Conservation (phyloP, 1,140 invertebrate species). For the Helicoverpa armigera region DNA sequence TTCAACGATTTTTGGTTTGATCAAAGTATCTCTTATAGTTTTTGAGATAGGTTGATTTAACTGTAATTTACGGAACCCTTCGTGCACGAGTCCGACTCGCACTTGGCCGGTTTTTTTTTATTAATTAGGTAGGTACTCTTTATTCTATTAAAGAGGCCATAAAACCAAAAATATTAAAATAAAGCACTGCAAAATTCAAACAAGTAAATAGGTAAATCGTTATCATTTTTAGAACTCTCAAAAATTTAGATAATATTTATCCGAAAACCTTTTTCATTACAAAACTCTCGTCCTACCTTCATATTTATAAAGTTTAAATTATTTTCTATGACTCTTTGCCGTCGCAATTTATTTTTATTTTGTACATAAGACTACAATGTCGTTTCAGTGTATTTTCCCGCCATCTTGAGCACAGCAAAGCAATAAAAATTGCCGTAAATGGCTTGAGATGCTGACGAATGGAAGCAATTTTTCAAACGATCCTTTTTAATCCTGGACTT, state of each 20-base stretch:
- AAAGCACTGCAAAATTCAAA: too few species aligned
- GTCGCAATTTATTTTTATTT: slow-evolving; percentile 2
- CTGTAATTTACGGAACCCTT: too few species aligned
- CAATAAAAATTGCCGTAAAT: slow-evolving; percentile 41
- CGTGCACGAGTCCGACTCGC: too few species aligned
- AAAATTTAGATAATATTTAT: background rate
- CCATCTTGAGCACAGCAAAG: slow-evolving; percentile 12
- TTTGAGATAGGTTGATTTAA: too few species aligned
- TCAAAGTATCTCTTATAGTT: too few species aligned
- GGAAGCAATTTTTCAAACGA: slow-evolving; percentile 29
- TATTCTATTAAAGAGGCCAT: too few species aligned
- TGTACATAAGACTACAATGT: slow-evolving; percentile 22
- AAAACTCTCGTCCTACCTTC: background rate
- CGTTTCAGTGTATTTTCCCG: slow-evolving; percentile 9
- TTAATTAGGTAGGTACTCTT: too few species aligned
- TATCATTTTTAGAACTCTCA: background rate
- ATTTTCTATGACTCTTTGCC: slow-evolving; percentile 9
- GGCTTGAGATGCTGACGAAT: slow-evolving; percentile 43
- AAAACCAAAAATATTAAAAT: too few species aligned
- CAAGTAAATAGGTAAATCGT: too few species aligned
- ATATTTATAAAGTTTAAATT: slow-evolving; percentile 21
- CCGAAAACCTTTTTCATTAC: background rate
- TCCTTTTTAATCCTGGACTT: background rate
- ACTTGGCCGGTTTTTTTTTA: too few species aligned
- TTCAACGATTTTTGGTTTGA: too few species aligned